These are phyloP conservation scores for Sceloporus tristichus DNA, from an alignment of 2,113 vertebrate species.

Conservation along the genomic window DNA sequence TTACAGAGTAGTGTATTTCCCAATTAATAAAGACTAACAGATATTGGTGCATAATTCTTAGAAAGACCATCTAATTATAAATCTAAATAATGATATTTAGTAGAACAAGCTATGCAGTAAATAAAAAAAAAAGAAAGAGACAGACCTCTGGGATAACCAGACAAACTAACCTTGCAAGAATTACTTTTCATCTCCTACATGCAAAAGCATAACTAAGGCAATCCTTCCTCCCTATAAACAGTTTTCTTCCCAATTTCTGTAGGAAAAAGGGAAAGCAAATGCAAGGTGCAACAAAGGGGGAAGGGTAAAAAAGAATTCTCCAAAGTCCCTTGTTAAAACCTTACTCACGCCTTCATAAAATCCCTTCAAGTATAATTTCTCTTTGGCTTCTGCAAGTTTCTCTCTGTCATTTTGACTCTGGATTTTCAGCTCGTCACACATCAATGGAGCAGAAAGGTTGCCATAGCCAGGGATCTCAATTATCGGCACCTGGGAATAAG, in stretches of 20 bases:
- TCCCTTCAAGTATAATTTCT: constrained; percentile 92
- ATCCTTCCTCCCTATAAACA: too few species aligned
- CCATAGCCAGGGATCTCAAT: constrained; percentile 95
- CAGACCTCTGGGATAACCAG: neutral
- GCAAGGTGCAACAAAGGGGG: neutral
- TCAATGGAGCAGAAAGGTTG: constrained; percentile 87
- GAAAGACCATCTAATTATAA: neutral
- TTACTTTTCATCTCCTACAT: neutral
- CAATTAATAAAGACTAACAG: neutral
- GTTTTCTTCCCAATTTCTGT: neutral
- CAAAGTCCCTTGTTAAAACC: neutral
- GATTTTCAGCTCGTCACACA: constrained; percentile 96
- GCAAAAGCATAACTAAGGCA: neutral
- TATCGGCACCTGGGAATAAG: constrained; percentile 86
- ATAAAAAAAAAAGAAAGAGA: neutral
- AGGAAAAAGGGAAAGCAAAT: neutral
- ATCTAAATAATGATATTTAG: neutral
- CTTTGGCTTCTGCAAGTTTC: constrained; percentile 95
- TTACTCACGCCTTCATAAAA: constrained; percentile 97
- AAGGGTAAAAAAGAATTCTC: neutral
- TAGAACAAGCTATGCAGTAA: neutral
- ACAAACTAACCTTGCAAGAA: neutral
- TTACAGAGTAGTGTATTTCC: too few species aligned
- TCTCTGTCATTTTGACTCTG: constrained; percentile 98
- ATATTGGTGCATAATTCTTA: neutral